Percentiles rank a stretch among this genome's conserved stretches.
Conservation (phyloP, 1,140 invertebrate genomes). For the Drosophila dunni region DNA sequence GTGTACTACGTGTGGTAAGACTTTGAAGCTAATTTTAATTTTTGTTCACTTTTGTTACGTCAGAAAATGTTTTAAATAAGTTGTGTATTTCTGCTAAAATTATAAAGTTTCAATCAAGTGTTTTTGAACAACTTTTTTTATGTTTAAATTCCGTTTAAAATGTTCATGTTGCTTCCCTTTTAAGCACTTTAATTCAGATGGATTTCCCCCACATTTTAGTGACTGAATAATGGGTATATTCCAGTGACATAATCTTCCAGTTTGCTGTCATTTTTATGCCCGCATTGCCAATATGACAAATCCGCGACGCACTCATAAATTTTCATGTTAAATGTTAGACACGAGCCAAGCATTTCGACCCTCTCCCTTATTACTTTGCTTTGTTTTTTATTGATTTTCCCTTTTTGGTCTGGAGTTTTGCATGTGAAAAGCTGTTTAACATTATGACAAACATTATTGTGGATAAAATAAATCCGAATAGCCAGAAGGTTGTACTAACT, state of each 20-base stretch:
- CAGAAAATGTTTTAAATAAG: too few species aligned
- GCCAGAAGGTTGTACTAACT: slow-evolving; percentile 8
- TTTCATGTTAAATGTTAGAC: slow-evolving; percentile 36
- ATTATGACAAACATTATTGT: slow-evolving; percentile 13
- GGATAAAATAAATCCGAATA: slow-evolving; percentile 6
- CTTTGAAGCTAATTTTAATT: too few species aligned
- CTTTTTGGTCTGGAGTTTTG: slow-evolving; percentile 1
- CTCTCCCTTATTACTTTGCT: slow-evolving; percentile 1
- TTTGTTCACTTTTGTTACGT: too few species aligned
- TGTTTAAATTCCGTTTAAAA: too few species aligned
- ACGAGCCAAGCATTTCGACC: slow-evolving; percentile 21
- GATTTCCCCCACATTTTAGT: too few species aligned
- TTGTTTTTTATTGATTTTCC: slow-evolving; percentile 19
- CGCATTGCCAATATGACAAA: slow-evolving; percentile 34
- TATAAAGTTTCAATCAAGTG: too few species aligned
- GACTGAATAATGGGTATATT: background rate
- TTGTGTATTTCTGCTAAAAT: too few species aligned
- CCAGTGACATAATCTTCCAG: background rate
- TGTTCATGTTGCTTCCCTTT: too few species aligned
- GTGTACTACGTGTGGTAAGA: too few species aligned
- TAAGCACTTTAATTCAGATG: too few species aligned
- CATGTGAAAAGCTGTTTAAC: slow-evolving; percentile 16
- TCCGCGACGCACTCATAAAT: slow-evolving; percentile 35
- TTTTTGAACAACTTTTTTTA: too few species aligned
- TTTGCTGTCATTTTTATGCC: slow-evolving; percentile 11